These are phyloP conservation scores for Ditula angustiorana DNA, from an alignment of 2,888 invertebrate genomes.

Conservation along the genomic window DNA sequence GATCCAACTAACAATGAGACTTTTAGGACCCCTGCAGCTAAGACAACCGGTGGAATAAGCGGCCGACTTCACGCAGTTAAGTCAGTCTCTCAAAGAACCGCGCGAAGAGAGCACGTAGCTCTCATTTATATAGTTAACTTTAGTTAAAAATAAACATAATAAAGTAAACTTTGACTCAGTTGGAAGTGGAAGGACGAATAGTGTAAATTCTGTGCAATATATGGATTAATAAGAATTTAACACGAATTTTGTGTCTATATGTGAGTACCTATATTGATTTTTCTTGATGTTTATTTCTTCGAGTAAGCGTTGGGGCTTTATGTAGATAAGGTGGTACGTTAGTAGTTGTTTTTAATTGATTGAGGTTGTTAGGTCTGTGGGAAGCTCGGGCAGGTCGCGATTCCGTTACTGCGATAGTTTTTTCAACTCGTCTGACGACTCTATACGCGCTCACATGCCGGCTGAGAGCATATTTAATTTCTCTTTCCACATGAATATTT, in stretches of 20 bases:
- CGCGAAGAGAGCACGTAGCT: constrained; percentile 28
- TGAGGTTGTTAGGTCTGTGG: constrained; percentile 25
- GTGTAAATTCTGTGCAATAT: constrained; percentile 29
- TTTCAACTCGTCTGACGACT: constrained; percentile 44
- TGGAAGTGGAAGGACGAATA: constrained; percentile 6
- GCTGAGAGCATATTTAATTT: constrained; percentile 42
- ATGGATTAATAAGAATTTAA: constrained; percentile 25
- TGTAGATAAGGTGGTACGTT: constrained; percentile 2
- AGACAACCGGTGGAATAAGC: constrained; percentile 27
- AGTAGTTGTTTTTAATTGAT: constrained; percentile 12
- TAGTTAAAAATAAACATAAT: constrained; percentile 16
- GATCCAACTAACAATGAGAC: constrained; percentile 22
- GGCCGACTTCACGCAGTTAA: constrained; percentile 34
- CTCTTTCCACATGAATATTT: constrained; percentile 44
- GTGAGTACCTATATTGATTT: constrained; percentile 42
- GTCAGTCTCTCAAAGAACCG: constrained; percentile 36
- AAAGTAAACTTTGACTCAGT: constrained; percentile 8
- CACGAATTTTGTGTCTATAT: constrained; percentile 31
- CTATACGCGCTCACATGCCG: constrained; percentile 26
- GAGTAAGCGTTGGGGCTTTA: constrained; percentile 8
- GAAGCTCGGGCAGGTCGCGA: constrained; percentile 38
- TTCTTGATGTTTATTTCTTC: constrained; percentile 35
- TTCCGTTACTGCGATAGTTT: constrained; percentile 45
- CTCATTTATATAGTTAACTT: background rate
- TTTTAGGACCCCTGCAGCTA: constrained; percentile 11